These are phyloP conservation scores for Channallabes apus DNA, from an alignment of 2,797 vertebrate genomes.

Conservation along the genomic window DNA sequence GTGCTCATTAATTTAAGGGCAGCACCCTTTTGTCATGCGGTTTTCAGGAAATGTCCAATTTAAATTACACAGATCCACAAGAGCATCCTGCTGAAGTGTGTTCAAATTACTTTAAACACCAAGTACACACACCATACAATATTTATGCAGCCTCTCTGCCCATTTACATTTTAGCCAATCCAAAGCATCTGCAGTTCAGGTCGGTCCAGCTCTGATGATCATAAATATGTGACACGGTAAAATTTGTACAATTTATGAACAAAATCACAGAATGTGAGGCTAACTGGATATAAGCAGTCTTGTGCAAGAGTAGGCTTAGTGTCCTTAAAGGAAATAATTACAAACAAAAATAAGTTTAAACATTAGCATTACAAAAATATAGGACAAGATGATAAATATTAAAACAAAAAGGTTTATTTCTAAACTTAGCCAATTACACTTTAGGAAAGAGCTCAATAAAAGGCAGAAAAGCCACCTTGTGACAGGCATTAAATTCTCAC, in stretches of 20 bases:
- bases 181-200: neutral
- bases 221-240: neutral
- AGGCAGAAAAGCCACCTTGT: slow-evolving; percentile 36
- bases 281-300: neutral
- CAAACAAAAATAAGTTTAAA: neutral
- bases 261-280: neutral
- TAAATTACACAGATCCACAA: neutral
- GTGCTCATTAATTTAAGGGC: neutral
- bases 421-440: slow-evolving; percentile 68
- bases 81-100: neutral
- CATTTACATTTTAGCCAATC: neutral
- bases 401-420: slow-evolving; percentile 73
- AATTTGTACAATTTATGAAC: neutral
- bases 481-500: slow-evolving; percentile 57
- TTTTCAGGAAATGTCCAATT: neutral
- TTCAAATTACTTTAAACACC: neutral
- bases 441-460: slow-evolving; percentile 60
- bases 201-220: neutral
- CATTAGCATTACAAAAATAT: slow-evolving; percentile 19
- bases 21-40: neutral
- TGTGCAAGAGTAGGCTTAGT: neutral
- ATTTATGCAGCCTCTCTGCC: neutral
- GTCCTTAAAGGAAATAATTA: neutral
- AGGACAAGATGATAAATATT: slow-evolving; percentile 24
- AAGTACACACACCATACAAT: neutral